Conservation (phyloP, 2,888 invertebrate species). For the Polia nebulosa region DNA sequence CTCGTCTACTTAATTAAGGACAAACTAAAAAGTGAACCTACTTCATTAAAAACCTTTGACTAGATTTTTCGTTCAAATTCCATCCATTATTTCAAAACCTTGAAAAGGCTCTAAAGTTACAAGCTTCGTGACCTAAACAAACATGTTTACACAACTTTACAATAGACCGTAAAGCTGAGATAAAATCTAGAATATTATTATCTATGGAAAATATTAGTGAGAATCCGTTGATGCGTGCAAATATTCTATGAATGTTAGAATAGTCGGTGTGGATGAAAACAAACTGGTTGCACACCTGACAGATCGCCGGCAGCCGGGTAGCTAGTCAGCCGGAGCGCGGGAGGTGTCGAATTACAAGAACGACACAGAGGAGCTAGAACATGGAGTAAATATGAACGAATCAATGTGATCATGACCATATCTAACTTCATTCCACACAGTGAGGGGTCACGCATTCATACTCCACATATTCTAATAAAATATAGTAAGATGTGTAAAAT, state of each 20-base stretch:
- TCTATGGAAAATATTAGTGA: slow-evolving; percentile 36
- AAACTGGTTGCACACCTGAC: slow-evolving; percentile 58
- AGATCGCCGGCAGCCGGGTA: slow-evolving; percentile 33
- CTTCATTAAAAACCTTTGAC: not conserved
- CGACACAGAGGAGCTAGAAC: slow-evolving; percentile 13
- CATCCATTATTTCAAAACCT: slow-evolving; percentile 12
- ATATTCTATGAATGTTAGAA: slow-evolving; percentile 34
- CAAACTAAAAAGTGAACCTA: not conserved
- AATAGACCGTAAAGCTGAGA: slow-evolving; percentile 19
- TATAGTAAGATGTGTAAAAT: no score
- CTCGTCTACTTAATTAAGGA: no score
- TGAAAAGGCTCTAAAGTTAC: not conserved
- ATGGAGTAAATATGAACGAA: slow-evolving; percentile 27
- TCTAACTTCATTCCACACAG: no score
- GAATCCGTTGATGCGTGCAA: slow-evolving; percentile 42
- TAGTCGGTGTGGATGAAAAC: slow-evolving; percentile 36
- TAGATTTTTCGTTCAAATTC: slow-evolving; percentile 6
- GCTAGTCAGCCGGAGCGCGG: slow-evolving; percentile 32
- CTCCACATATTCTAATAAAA: no score
- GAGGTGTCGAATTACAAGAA: slow-evolving; percentile 55
- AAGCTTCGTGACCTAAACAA: slow-evolving; percentile 42
- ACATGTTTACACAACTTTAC: slow-evolving; percentile 31
- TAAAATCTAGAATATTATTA: slow-evolving; percentile 43
- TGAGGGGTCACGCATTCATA: no score
- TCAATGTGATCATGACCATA: no score